Conservation (phyloP, 2,113 vertebrate species). For the Bombycilla garrulus region DNA sequence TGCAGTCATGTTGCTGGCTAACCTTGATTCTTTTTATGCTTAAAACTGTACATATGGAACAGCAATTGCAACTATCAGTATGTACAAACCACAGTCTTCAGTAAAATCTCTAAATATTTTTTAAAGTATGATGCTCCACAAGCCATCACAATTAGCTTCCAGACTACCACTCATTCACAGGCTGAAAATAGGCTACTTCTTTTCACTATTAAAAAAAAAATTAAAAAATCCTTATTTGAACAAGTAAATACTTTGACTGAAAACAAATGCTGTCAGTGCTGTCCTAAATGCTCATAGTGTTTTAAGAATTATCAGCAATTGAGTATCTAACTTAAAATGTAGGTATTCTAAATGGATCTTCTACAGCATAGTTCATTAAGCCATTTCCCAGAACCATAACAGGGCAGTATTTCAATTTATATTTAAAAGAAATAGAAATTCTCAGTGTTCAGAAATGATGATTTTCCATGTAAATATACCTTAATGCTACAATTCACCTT, state of each 20-base stretch:
- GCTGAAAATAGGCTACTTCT: not conserved
- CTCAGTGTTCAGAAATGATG: not conserved
- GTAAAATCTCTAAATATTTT: not conserved
- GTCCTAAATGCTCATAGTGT: not conserved
- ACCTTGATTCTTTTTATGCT: not conserved
- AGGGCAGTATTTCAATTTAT: not conserved
- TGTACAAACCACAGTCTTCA: not conserved
- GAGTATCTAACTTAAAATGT: not conserved
- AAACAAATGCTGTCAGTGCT: not conserved
- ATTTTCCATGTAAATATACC: not conserved
- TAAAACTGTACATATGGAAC: not conserved
- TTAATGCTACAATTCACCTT: not conserved
- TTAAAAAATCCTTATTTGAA: not conserved
- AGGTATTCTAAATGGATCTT: not conserved
- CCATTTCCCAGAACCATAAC: not conserved
- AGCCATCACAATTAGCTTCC: not conserved
- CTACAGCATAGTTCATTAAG: not conserved
- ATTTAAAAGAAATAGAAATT: not conserved
- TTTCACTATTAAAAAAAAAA: not conserved
- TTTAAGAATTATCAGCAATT: not conserved
- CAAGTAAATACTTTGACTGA: not conserved
- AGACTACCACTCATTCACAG: not conserved
- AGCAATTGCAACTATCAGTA: not conserved
- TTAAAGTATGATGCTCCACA: not conserved
- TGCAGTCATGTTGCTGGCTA: not conserved